A percentile compares a stretch with the other conserved stretches of the same genome.
These are phyloP conservation scores for Brachionus rubens DNA, from an alignment of 1,140 invertebrate species.

Conservation along the genomic window DNA sequence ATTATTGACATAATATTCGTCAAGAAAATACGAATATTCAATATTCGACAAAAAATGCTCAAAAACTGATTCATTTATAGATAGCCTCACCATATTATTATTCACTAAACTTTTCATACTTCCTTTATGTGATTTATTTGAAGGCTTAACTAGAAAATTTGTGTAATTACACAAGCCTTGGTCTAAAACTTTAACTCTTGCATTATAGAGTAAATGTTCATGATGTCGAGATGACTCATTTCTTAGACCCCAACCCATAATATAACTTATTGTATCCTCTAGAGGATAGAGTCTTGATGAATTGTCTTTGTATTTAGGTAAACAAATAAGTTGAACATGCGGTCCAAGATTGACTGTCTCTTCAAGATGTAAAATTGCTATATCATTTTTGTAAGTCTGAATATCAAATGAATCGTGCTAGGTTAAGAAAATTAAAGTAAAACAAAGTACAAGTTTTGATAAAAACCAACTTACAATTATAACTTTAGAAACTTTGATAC, in stretches of 20 bases:
- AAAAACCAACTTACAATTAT: not conserved
- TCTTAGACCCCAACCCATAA: not conserved
- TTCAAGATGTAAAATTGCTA: not conserved
- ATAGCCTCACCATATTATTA: not conserved
- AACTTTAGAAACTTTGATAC: not conserved
- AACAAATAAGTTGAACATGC: conserved; percentile 1
- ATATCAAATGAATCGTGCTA: conserved; percentile 18
- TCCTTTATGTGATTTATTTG: too few species aligned
- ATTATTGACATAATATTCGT: not conserved
- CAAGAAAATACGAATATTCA: not conserved
- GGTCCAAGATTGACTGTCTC: not conserved
- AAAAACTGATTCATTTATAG: not conserved
- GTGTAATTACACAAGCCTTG: not conserved
- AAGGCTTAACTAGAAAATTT: not conserved
- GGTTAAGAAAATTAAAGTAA: not conserved
- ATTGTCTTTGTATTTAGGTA: not conserved
- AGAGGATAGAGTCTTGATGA: not conserved
- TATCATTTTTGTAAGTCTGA: conserved; percentile 16
- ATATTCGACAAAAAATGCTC: not conserved
- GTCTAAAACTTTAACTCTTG: not conserved
- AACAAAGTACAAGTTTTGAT: not conserved
- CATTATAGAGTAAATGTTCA: not conserved
- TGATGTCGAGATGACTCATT: not conserved
- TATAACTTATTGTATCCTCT: not conserved
- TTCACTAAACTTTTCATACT: not conserved